These are phyloP conservation scores for Taeniopygia guttata DNA, from an alignment of 2,797 vertebrate species.

Conservation along the genomic window DNA sequence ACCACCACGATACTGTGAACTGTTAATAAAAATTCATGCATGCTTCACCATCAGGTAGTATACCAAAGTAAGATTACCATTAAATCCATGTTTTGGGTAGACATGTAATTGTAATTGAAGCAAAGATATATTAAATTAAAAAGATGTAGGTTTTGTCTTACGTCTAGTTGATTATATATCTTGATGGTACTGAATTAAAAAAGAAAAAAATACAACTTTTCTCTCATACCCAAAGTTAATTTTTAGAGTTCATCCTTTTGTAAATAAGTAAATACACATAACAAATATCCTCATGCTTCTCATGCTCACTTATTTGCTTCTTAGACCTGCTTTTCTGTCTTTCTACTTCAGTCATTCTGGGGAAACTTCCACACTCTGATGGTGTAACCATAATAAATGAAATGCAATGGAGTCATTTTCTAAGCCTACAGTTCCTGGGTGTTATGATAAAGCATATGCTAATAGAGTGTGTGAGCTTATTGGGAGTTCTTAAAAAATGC, in stretches of 20 bases:
- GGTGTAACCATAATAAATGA: neutral
- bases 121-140: neutral
- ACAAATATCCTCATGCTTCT: neutral
- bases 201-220: rapidly evolving
- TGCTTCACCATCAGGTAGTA: neutral
- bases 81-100: neutral
- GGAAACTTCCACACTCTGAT: neutral
- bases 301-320: neutral
- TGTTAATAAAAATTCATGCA: neutral
- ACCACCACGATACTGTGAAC: neutral
- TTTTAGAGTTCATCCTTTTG: neutral
- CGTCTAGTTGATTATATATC: neutral
- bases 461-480: neutral
- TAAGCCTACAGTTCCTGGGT: neutral
- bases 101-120: neutral
- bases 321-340: neutral
- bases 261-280: neutral
- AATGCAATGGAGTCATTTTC: neutral
- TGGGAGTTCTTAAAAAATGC: neutral
- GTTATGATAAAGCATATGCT: neutral
- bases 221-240: neutral
- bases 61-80: neutral
- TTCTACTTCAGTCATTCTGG: neutral
- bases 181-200: neutral
- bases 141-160: neutral